phyloP scores from a whole-genome alignment of 2,888 invertebrate genomes.

The Amphimallon solstitiale region DNA sequence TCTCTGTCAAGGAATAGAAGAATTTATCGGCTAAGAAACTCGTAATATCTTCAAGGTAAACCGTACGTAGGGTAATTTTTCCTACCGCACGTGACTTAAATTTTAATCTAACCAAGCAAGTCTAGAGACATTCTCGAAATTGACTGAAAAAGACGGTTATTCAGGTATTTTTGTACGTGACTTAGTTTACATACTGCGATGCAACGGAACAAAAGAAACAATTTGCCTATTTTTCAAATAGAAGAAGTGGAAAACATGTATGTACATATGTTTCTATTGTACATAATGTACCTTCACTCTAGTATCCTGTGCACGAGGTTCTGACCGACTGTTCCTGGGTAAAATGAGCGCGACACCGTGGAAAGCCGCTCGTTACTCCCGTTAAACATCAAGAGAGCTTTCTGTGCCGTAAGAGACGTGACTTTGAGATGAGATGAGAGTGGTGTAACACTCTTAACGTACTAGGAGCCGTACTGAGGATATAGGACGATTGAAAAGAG shows the following conservation, averaged over 20 bases:
- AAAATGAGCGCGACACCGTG: conserved; percentile 33
- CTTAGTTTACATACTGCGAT: conserved; percentile 38
- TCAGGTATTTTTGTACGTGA: conserved; percentile 46
- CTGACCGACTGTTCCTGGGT: background rate
- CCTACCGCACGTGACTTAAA: conserved; percentile 47
- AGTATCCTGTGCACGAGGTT: background rate
- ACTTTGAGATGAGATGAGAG: too few relatives aligned
- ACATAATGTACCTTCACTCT: background rate
- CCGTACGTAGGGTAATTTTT: conserved; percentile 48
- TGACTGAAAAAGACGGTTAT: conserved; percentile 49
- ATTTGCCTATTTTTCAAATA: conserved; percentile 28
- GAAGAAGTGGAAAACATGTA: background rate
- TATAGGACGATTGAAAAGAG: too few relatives aligned
- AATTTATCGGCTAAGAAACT: conserved; percentile 24
- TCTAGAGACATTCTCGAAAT: conserved; percentile 41
- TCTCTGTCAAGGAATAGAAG: too few relatives aligned
- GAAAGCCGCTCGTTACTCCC: conserved; percentile 19
- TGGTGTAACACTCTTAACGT: too few relatives aligned
- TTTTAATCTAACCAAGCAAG: conserved; percentile 35
- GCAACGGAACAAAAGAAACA: conserved; percentile 40
- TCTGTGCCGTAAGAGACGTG: background rate
- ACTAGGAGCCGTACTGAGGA: too few relatives aligned
- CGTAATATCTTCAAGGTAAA: conserved; percentile 28
- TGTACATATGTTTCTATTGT: background rate
- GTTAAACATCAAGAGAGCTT: background rate